Base-by-base conservation (phyloP, 2,888 invertebrate genomes). In the Tenthredo notha region DNA sequence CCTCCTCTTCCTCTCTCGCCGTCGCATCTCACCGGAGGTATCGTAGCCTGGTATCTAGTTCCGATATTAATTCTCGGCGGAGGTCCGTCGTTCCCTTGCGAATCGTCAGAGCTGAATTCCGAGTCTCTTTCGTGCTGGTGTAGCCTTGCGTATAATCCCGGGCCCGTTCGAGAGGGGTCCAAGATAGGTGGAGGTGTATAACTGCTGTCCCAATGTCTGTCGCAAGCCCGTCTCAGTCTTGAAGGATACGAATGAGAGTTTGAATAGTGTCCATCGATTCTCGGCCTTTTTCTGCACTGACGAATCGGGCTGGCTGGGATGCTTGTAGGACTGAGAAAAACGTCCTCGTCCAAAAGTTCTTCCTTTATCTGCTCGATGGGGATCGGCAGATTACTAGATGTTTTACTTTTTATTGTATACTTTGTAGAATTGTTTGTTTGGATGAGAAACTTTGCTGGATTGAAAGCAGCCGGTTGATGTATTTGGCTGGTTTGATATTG, bases 101-200 rank as follows among this genome's bases (percentile, higher is more conserved):
- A 93, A 84, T 93, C 93, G 54, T 93, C 92, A 4, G 92, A 92
- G 37, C 91, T 92, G 78, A 93, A 92, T 83, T 93, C 93, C 9
- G 90, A 89, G 77, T 93, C 92, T 82, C 93, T 91, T 70, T 93
- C 93, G 84, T 92, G 91, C 88, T 94, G 90, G 90, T 92, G 91
- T 87, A 94, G 90, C 87, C 94, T 89, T 0, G 93, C 93, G 91
- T 97, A 98, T 3, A 99, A 94, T 0, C 99, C 99, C 0, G 97
- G 95, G 0, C 98, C 98, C 87, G 96, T 96, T 87, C 99, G 95
- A 86, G 98, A 97, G 0, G 99, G 99, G 91, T 98, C 98, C 84
- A 99, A 94, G 91, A 99, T 97, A 0, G 99, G 99, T 43, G 98
- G 97, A 18, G 99, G 99, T 0, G 99, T 99, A 93, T 97, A 99